phyloP scores from a whole-genome alignment of 2,797 vertebrate species.

The Sitta carolinensis region DNA sequence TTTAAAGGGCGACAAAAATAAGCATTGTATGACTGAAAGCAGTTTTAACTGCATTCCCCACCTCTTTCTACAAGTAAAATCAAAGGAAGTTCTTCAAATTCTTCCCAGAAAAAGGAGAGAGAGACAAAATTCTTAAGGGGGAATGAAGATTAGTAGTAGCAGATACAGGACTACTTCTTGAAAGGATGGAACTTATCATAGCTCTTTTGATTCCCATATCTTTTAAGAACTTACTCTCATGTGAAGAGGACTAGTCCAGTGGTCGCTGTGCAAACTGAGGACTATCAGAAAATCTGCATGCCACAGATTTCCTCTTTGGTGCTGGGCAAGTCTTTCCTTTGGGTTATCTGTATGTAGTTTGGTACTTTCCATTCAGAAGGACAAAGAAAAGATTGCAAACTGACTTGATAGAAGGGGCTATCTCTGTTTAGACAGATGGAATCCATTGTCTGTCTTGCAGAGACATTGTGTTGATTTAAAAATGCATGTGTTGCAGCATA shows the following conservation, averaged over 20 bases:
- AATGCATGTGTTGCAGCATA: slow-evolving; percentile 40
- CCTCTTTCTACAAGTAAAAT: not conserved
- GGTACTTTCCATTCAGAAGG: slow-evolving; percentile 21
- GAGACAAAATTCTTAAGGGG: not conserved
- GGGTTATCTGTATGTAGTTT: not conserved
- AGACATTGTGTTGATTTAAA: slow-evolving; percentile 57
- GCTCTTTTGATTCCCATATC: not conserved
- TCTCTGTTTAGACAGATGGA: slow-evolving; percentile 64
- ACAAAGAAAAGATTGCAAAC: not conserved
- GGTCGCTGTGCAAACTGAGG: not conserved
- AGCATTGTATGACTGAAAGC: not conserved
- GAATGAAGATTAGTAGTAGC: not conserved
- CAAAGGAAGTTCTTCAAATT: not conserved
- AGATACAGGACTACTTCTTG: not conserved
- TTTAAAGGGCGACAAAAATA: not conserved
- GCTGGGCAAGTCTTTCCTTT: not conserved
- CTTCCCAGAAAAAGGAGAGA: not conserved
- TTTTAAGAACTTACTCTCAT: not conserved
- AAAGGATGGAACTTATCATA: not conserved
- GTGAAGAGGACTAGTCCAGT: not conserved
- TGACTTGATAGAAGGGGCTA: slow-evolving; percentile 53
- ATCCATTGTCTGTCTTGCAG: slow-evolving; percentile 52
- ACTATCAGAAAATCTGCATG: not conserved
- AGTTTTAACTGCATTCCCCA: not conserved
- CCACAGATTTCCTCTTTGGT: not conserved